A percentile compares a stretch with the other conserved stretches of the same genome.
phyloP scores from a whole-genome alignment of 2,113 vertebrate species.

The Bungarus multicinctus region DNA sequence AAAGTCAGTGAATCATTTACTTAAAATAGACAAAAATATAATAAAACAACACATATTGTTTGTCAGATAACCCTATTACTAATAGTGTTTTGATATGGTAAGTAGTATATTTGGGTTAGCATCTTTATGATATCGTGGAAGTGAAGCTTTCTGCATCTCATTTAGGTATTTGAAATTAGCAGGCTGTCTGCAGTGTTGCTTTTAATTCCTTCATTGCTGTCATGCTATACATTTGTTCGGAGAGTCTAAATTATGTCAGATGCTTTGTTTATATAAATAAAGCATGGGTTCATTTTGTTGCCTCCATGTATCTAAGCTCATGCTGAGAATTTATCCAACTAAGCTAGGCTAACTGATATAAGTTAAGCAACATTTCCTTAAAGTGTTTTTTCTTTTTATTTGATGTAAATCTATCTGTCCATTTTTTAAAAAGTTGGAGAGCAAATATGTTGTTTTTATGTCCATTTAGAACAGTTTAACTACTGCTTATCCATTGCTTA shows the following conservation, averaged over 20 bases:
- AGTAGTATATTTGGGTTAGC: not conserved
- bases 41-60: not conserved
- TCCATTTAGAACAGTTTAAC: not conserved
- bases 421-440: conserved; percentile 29
- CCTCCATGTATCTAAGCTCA: conserved; percentile 23
- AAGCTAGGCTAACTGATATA: not conserved
- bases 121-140: conserved; percentile 24
- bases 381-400: conserved; percentile 10
- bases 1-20: not conserved
- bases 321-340: not conserved
- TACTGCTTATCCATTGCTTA: not conserved
- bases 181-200: conserved; percentile 13
- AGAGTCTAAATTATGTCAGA: not conserved
- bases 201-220: not conserved
- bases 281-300: not conserved
- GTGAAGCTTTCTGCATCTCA: conserved; percentile 8
- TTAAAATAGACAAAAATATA: conserved; percentile 1
- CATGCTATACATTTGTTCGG: not conserved
- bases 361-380: not conserved
- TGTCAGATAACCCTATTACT: conserved; percentile 27
- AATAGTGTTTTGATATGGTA: conserved; percentile 8
- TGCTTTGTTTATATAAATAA: conserved; percentile 12
- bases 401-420: conserved; percentile 25
- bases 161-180: not conserved
- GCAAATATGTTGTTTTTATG: conserved; percentile 35